Percentiles rank a stretch among this genome's conserved stretches.
Conservation (phyloP, 2,113 vertebrate species). For the Spea multiplicata region DNA sequence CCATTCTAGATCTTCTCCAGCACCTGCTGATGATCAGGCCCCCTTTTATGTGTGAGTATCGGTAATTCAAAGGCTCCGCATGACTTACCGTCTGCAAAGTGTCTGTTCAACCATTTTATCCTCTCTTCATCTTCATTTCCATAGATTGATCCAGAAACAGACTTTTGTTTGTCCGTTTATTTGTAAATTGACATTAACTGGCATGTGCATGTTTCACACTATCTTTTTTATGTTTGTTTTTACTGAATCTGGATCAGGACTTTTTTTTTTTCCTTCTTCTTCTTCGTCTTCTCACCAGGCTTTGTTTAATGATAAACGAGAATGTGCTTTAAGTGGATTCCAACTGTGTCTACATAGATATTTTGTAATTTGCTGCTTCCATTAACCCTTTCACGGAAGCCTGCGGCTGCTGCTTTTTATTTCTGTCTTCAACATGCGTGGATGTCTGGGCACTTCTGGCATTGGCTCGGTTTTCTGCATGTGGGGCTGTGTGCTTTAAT, state of each 20-base stretch:
- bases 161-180: slow-evolving; percentile 12
- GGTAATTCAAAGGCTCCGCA: slow-evolving; percentile 73
- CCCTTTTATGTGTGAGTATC: slow-evolving; percentile 97
- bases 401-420: background rate
- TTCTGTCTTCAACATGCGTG: background rate
- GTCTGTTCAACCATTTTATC: slow-evolving; percentile 67
- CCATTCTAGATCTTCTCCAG: slow-evolving; percentile 94
- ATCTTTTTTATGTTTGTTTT: background rate
- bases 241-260: slow-evolving; percentile 11
- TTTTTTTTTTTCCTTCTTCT: background rate
- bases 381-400: slow-evolving; percentile 4
- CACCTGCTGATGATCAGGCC: slow-evolving; percentile 89
- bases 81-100: slow-evolving; percentile 63
- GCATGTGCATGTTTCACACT: background rate
- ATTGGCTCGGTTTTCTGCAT: background rate
- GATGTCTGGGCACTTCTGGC: background rate
- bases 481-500: slow-evolving; percentile 1
- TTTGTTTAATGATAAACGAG: background rate
- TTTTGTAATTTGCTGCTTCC: background rate
- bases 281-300: background rate
- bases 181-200: slow-evolving; percentile 2
- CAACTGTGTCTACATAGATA: background rate
- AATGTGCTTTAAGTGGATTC: background rate
- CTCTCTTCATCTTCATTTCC: slow-evolving; percentile 59
- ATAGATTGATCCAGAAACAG: slow-evolving; percentile 75